phyloP scores from a whole-genome alignment of 2,113 vertebrate species.

The Notothenia coriiceps region DNA sequence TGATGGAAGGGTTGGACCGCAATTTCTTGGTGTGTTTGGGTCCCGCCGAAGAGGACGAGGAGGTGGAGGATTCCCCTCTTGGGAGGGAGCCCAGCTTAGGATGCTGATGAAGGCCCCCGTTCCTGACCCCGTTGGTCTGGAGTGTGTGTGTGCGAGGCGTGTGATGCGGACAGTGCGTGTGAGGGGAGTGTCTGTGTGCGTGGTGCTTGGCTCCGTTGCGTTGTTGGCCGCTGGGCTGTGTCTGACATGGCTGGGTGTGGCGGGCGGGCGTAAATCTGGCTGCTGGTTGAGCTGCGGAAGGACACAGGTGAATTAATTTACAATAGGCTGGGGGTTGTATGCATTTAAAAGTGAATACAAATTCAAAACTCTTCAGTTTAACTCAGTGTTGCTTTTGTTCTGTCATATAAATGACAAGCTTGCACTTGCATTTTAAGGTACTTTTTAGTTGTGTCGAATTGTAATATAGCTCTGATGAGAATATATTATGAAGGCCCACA shows the following conservation, averaged over 20 bases:
- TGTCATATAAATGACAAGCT: not conserved
- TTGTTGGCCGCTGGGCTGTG: conserved; percentile 75
- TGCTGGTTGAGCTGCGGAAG: conserved; percentile 81
- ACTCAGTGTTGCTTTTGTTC: not conserved
- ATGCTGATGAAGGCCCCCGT: conserved; percentile 73
- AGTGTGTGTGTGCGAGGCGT: conserved; percentile 59
- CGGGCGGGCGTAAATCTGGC: conserved; percentile 74
- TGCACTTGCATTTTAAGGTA: not conserved
- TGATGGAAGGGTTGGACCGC: conserved; percentile 91
- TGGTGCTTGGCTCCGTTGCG: conserved; percentile 83
- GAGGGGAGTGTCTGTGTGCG: conserved; percentile 62
- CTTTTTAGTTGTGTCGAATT: not conserved
- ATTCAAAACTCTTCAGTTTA: not conserved
- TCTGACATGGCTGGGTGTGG: conserved; percentile 68
- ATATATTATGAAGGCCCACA: not conserved
- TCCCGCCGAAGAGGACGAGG: conserved; percentile 77
- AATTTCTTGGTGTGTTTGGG: conserved; percentile 88
- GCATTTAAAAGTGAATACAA: not conserved
- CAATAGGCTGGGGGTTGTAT: not conserved
- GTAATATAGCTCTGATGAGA: not conserved
- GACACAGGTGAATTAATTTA: conserved; percentile 31
- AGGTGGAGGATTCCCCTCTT: conserved; percentile 78
- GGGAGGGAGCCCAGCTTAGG: conserved; percentile 80
- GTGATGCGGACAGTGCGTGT: conserved; percentile 70
- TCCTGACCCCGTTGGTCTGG: conserved; percentile 71